Percentiles rank a stretch among this genome's conserved stretches.
Conservation (phyloP, 1,140 invertebrate species). For the Ganaspis sp. region DNA sequence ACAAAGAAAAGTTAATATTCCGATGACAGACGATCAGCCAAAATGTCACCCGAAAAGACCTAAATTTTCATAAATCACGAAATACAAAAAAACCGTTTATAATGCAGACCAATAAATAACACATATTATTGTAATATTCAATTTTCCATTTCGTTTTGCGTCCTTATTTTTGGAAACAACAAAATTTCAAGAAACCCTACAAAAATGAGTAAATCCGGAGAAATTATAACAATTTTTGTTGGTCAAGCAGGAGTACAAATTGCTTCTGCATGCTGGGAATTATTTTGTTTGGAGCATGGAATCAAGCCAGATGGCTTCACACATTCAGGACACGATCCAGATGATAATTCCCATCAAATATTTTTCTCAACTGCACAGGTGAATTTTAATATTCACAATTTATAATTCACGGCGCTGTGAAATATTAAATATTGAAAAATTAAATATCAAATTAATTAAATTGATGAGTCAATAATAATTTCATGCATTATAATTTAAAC, state of each 20-base stretch:
- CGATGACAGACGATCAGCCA: not conserved
- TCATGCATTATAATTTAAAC: no score
- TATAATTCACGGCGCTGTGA: no score
- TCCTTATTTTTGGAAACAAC: not conserved
- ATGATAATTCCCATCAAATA: not conserved
- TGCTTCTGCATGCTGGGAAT: constrained; percentile 88
- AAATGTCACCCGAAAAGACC: not conserved
- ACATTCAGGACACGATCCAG: constrained; percentile 63
- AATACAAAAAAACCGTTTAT: not conserved
- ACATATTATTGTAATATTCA: constrained; percentile 4
- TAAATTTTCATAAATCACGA: not conserved
- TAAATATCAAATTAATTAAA: no score
- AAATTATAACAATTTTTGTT: constrained; percentile 76
- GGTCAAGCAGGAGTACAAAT: constrained; percentile 87
- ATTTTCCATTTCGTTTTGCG: constrained; percentile 23
- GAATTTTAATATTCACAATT: not conserved
- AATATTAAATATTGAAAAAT: no score
- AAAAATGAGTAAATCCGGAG: not conserved
- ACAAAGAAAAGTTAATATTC: not conserved
- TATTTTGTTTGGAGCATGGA: constrained; percentile 87
- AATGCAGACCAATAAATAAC: not conserved
- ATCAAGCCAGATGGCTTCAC: constrained; percentile 87
- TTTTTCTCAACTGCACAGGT: not conserved
- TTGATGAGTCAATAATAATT: no score
- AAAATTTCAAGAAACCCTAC: not conserved